These are phyloP conservation scores for Engystomops pustulosus DNA, from an alignment of 2,113 vertebrate species.

Conservation along the genomic window DNA sequence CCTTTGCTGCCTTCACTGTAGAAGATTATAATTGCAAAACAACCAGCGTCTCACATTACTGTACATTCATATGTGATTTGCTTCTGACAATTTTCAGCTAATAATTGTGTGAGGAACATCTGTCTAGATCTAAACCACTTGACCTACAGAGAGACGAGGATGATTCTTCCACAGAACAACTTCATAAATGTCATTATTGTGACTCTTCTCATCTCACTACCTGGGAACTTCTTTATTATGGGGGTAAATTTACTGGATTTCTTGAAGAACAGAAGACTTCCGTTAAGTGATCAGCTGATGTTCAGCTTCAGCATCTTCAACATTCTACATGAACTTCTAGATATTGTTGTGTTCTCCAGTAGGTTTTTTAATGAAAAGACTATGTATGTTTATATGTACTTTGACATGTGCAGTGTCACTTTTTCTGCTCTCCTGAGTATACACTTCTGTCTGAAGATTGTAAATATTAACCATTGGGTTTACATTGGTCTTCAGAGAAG, in stretches of 20 bases:
- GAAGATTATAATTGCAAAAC: too few species aligned
- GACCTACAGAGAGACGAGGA: too few species aligned
- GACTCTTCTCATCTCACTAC: neutral
- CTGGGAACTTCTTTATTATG: constrained; percentile 18
- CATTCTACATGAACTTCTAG: constrained; percentile 10
- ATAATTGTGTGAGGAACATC: too few species aligned
- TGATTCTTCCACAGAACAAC: too few species aligned
- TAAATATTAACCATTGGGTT: constrained; percentile 25
- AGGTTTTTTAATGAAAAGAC: neutral
- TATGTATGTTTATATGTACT: neutral
- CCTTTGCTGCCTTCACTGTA: too few species aligned
- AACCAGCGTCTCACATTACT: too few species aligned
- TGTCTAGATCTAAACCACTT: too few species aligned
- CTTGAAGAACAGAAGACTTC: neutral
- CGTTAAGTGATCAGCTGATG: constrained; percentile 20
- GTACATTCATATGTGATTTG: too few species aligned
- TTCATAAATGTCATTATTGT: neutral
- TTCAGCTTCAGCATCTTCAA: constrained; percentile 6
- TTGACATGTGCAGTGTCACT: neutral
- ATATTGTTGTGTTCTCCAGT: neutral
- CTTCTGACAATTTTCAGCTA: too few species aligned
- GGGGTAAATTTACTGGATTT: neutral
- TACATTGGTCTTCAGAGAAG: constrained; percentile 21
- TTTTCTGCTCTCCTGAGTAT: neutral
- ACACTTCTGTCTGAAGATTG: constrained; percentile 35